Evolutionary conservation across 35 echinoderm and acorn worm species (phyloP), one percentile per base, ranked within the genome.

Genomic region (Hemicentrotus pulcherrimus): DNA sequence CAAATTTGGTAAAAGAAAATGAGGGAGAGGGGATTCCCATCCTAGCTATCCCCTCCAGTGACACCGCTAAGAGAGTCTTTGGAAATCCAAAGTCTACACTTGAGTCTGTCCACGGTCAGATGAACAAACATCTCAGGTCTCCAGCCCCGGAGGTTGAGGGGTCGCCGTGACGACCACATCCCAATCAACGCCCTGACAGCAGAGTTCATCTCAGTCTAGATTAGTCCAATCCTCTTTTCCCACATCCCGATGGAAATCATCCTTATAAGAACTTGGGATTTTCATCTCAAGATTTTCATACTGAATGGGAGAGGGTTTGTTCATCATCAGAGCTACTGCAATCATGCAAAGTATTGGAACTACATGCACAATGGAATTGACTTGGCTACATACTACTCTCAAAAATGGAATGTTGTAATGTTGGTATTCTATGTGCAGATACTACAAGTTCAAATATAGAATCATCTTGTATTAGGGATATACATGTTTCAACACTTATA

Each of bases 201-300:
- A 4, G 28, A n/a, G 65, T 78, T 78, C 65, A 78, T 28, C 65
- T 78, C 19, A 28, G 65, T 22, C 22, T 78, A 22, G 65, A 78
- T 78, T 78, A 78, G 65, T 78, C 28, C n/a, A 78, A 78, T 78
- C 65, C 65, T 78, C 65, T 78, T 78, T 78, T 78, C 65, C 28
- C 65, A 78, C 65, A 78, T 78, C 65, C 65, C 65, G 2, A 18
- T 78, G 65, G 65, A 78, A 78, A 78, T 78, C 65, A 78, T 78
- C 22, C 65, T n/a, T 78, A 78, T 78, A 78, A 78, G 65, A 4
- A 78, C 22, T n/a, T 78, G 28, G 65, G 65, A n/a, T 78, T 78
- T n/a, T n/a, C 19, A 8, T 78, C 65, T 78, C 19, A 78, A 7
- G 24, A 78, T n/a, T 22, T 3, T 78, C 7, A 78, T 78, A n/a